Percentiles rank a stretch among this genome's conserved stretches.
phyloP scores from a whole-genome alignment of 2,888 invertebrate species.

The Alitta virens region DNA sequence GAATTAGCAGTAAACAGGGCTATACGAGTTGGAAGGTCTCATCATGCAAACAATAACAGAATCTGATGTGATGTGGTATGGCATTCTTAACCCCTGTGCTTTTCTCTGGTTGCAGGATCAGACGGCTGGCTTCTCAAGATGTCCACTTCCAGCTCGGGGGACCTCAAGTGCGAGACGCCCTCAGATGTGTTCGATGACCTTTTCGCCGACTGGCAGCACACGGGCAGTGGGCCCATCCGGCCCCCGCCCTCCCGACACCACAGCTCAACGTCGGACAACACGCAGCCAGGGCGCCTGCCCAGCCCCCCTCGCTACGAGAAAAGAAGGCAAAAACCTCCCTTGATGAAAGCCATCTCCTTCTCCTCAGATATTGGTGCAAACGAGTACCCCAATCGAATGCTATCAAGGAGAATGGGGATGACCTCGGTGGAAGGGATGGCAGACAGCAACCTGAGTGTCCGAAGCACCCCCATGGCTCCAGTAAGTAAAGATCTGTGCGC shows the following conservation, averaged over 20 bases:
- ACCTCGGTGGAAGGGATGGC: background rate
- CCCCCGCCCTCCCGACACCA: background rate
- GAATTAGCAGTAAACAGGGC: too few relatives aligned
- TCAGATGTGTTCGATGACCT: background rate
- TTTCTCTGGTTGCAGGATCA: too few relatives aligned
- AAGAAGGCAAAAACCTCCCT: background rate
- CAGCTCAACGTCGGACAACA: background rate
- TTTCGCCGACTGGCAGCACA: background rate
- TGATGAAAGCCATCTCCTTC: background rate
- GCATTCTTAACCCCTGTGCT: too few relatives aligned
- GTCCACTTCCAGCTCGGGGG: background rate
- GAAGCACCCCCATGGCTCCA: background rate
- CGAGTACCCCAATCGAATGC: background rate
- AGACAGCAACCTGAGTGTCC: background rate
- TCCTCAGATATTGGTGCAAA: background rate
- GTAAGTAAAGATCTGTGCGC: background rate
- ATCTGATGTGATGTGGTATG: too few relatives aligned
- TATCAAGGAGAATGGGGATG: background rate
- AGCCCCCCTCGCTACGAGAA: background rate
- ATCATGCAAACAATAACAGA: too few relatives aligned
- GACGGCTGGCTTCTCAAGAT: background rate
- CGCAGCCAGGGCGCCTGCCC: background rate
- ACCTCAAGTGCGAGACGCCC: background rate
- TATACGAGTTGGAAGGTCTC: too few relatives aligned
- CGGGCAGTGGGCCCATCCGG: background rate